phyloP scores from a whole-genome alignment of 37 sponge, comb jelly and placozoan species.

The Theonella swinhoei region DNA sequence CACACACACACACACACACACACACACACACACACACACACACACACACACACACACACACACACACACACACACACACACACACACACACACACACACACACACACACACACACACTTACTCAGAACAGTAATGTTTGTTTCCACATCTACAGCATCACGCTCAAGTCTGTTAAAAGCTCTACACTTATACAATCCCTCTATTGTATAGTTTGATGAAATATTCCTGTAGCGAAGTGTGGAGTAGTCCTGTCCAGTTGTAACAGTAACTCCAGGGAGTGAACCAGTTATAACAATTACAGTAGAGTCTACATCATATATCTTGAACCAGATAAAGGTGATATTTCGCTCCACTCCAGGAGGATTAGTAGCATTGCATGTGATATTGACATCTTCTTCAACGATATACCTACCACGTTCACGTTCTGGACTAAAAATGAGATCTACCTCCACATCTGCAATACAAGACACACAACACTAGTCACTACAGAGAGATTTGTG shows the following conservation, averaged over 20 bases:
- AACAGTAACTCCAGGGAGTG: not conserved
- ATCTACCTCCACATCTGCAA: not conserved
- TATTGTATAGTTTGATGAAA: too few species aligned
- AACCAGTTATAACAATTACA: not conserved
- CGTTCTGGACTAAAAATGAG: not conserved
- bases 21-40: too few species aligned
- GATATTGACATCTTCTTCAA: conserved; percentile 11
- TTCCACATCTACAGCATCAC: not conserved
- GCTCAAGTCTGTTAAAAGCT: not conserved
- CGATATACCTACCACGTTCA: not conserved
- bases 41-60: conserved; percentile 6
- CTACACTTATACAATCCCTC: not conserved
- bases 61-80: not conserved
- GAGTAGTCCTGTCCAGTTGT: not conserved
- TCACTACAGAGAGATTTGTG: not conserved
- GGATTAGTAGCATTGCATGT: conserved; percentile 14
- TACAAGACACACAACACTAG: not conserved
- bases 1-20: not conserved
- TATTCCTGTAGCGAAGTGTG: not conserved
- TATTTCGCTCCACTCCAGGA: not conserved
- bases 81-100: conserved; percentile 20
- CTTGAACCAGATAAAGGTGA: not conserved
- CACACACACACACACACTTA: conserved; percentile 27
- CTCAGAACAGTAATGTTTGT: not conserved
- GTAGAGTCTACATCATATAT: too few species aligned